Percentiles rank a stretch among this genome's conserved stretches.
Evolutionary conservation across 2,113 vertebrate genomes (phyloP).

Genomic region (Oreochromis tanganicae): DNA sequence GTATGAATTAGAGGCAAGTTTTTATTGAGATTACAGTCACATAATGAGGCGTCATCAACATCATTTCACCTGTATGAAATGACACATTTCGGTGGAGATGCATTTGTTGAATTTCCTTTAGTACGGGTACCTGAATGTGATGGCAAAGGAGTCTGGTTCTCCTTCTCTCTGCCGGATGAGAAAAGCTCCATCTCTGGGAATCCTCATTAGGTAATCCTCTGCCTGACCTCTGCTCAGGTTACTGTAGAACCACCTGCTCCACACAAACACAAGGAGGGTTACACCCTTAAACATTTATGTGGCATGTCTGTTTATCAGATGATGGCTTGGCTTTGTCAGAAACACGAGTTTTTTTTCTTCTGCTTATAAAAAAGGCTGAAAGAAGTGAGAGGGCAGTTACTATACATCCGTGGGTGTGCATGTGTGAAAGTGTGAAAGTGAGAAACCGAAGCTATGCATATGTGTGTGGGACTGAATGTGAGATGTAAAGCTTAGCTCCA

Average conservation of each 20-base stretch:
- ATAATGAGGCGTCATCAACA: background rate
- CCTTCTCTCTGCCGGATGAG: slow-evolving; percentile 89
- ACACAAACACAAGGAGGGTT: background rate
- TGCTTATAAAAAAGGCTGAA: background rate
- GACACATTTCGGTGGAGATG: background rate
- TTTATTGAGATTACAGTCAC: background rate
- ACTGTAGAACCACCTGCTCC: slow-evolving; percentile 88
- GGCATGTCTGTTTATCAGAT: background rate
- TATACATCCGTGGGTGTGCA: background rate
- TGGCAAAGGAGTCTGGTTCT: slow-evolving; percentile 81
- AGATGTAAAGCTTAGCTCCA: background rate
- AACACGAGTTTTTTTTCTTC: background rate
- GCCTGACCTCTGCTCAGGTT: slow-evolving; percentile 92
- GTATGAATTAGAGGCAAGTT: background rate
- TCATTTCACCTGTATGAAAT: background rate
- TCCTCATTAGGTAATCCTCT: slow-evolving; percentile 90
- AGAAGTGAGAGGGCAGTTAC: background rate
- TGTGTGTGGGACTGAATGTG: background rate
- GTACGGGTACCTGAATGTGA: slow-evolving; percentile 85
- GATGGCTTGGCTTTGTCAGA: background rate
- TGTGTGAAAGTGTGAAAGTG: background rate
- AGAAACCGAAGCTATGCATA: background rate
- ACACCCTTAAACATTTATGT: background rate
- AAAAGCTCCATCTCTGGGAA: slow-evolving; percentile 95
- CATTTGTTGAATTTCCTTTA: background rate